Evolutionary conservation across 1,140 invertebrate species (phyloP).

Genomic region (Drosophila tani): DNA sequence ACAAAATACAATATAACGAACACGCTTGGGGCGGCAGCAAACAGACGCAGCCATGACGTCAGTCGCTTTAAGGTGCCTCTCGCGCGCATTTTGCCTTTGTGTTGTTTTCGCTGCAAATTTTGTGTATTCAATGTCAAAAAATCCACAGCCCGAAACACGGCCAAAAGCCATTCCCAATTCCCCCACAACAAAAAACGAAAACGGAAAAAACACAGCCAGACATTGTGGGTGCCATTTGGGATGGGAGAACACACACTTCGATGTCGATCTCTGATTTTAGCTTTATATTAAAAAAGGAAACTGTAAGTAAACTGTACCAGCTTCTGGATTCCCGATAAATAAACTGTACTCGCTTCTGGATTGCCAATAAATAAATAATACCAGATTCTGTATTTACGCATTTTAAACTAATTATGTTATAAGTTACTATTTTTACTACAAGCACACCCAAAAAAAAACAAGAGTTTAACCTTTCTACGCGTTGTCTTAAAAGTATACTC

Average conservation of each 20-base stretch:
- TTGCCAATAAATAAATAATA: background rate
- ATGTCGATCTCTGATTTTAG: background rate
- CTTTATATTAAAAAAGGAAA: background rate
- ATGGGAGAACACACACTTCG: conserved; percentile 11
- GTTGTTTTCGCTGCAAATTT: conserved; percentile 58
- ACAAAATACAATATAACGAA: conserved; percentile 49
- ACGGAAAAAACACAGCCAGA: background rate
- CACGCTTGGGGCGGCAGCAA: conserved; percentile 28
- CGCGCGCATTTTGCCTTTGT: conserved; percentile 47
- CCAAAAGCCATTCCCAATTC: conserved; percentile 23
- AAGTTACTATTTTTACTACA: background rate
- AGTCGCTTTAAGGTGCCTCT: conserved; percentile 24
- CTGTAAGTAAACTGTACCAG: background rate
- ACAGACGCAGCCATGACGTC: conserved; percentile 52
- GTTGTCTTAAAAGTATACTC: too few species aligned
- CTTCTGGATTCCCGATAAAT: background rate
- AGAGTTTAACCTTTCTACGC: too few species aligned
- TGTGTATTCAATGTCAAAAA: conserved; percentile 74
- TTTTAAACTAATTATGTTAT: background rate
- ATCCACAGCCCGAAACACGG: conserved; percentile 31
- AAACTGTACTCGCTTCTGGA: background rate
- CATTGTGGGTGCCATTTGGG: conserved; percentile 22
- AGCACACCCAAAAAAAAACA: too few species aligned
- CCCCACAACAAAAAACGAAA: conserved; percentile 2
- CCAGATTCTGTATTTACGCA: background rate